Evolutionary conservation across 2,797 vertebrate genomes (phyloP).

Genomic region (Taeniopygia guttata): DNA sequence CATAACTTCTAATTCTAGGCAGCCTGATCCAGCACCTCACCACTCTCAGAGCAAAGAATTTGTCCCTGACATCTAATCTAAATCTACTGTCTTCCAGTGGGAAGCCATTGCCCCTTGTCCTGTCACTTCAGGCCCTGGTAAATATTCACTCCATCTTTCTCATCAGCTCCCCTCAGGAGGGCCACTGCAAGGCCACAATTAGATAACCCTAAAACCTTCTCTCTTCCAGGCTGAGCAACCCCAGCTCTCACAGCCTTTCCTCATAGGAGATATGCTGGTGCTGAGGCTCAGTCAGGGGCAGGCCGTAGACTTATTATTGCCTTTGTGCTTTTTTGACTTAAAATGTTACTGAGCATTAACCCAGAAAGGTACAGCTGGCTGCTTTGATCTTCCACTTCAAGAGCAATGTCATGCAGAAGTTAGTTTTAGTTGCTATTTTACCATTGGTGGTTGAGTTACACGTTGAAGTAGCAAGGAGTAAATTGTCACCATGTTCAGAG

Average conservation of each 20-base stretch:
- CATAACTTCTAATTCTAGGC: not conserved
- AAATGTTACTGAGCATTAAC: not conserved
- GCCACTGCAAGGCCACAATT: not conserved
- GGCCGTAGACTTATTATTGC: not conserved
- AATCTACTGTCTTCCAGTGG: not conserved
- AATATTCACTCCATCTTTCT: not conserved
- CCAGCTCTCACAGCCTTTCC: not conserved
- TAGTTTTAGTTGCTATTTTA: not conserved
- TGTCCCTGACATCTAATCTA: not conserved
- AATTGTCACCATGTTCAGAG: not conserved
- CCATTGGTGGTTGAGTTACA: not conserved
- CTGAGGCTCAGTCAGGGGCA: not conserved
- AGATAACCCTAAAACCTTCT: not conserved
- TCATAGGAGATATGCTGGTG: not conserved
- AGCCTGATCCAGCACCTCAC: not conserved
- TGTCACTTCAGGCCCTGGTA: not conserved
- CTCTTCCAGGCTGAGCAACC: not conserved
- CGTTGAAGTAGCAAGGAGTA: not conserved
- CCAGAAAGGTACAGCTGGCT: not conserved
- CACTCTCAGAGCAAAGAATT: not conserved
- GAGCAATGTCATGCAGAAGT: not conserved
- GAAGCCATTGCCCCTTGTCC: not conserved
- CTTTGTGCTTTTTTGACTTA: not conserved
- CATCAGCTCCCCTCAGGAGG: not conserved
- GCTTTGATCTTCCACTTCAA: not conserved